Evolutionary conservation across 2,888 invertebrate species (phyloP).

Genomic region (Ochropleura leucogaster): DNA sequence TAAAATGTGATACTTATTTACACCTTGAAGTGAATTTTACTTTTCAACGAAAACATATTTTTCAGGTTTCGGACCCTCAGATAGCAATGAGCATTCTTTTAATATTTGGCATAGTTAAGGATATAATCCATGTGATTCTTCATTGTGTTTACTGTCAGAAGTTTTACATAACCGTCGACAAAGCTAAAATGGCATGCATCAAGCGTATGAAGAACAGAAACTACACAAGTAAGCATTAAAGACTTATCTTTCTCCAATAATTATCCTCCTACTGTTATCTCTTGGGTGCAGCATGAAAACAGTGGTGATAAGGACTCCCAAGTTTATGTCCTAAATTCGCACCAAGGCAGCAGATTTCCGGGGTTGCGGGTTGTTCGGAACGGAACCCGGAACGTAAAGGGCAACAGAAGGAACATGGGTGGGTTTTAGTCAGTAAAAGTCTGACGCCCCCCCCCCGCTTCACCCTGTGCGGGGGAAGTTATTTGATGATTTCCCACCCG

Average conservation of each 20-base stretch:
- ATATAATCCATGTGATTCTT: background rate
- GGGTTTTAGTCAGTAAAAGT: no score
- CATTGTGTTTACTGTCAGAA: slow-evolving; percentile 13
- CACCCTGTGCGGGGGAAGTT: no score
- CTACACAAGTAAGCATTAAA: slow-evolving; percentile 5
- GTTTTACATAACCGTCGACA: background rate
- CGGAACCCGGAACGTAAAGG: no score
- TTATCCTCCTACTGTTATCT: background rate
- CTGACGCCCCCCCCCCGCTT: no score
- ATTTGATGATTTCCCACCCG: no score
- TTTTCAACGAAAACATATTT: no score
- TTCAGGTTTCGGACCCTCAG: background rate
- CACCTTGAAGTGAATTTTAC: background rate
- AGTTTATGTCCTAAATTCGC: background rate
- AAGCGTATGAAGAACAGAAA: slow-evolving; percentile 3
- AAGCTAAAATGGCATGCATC: slow-evolving; percentile 6
- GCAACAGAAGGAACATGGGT: no score
- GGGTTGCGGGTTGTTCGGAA: no score
- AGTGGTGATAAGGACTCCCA: background rate
- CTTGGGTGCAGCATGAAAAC: background rate
- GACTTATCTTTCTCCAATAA: background rate
- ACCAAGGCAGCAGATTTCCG: background rate
- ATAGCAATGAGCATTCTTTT: background rate
- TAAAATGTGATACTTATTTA: no score
- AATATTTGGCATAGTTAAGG: background rate